phyloP scores from a whole-genome alignment of 2,797 vertebrate species.

The Anguilla pacifica region DNA sequence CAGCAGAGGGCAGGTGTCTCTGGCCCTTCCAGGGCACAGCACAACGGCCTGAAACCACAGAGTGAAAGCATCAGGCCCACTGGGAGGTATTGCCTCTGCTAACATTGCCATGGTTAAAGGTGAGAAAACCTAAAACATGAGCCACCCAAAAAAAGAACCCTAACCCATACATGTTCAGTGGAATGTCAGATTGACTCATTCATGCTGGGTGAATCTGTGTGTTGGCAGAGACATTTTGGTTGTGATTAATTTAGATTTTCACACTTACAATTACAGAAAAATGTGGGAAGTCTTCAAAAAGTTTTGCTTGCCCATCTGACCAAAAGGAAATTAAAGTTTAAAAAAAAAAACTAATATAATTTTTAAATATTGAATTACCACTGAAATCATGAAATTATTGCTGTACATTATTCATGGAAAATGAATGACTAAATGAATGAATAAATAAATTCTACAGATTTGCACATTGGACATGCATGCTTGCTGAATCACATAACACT shows the following conservation, averaged over 20 bases:
- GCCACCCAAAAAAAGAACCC: not conserved
- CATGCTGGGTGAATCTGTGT: not conserved
- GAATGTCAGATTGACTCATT: constrained; percentile 31
- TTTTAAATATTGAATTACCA: not conserved
- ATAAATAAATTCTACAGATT: not conserved
- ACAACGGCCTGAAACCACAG: not conserved
- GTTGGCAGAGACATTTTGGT: constrained; percentile 1
- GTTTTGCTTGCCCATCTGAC: not conserved
- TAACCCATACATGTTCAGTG: not conserved
- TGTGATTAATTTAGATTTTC: constrained; percentile 17
- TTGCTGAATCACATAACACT: too few relatives aligned
- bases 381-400: not conserved
- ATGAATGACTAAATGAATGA: not conserved
- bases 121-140: not conserved
- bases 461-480: not conserved
- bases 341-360: not conserved
- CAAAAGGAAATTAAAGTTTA: not conserved
- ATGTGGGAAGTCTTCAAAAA: not conserved
- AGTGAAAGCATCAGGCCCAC: not conserved
- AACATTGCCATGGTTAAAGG: not conserved
- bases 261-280: not conserved
- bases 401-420: not conserved
- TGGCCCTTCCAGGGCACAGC: not conserved
- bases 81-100: not conserved
- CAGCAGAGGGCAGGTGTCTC: constrained; percentile 18